These are phyloP conservation scores for Hipparchia sbordonii DNA, from an alignment of 2,888 invertebrate species.

Conservation along the genomic window DNA sequence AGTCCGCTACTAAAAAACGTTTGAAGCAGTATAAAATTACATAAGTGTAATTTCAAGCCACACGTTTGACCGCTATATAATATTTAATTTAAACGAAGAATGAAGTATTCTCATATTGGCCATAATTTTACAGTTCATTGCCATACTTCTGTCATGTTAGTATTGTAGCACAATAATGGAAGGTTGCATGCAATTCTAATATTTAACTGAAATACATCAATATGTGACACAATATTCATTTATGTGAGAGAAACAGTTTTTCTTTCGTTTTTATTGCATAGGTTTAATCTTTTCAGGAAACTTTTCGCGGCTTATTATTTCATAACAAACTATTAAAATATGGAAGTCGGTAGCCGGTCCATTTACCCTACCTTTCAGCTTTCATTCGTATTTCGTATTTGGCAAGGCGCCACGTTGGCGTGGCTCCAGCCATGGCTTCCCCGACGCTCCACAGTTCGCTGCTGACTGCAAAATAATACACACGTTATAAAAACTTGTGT, in stretches of 20 bases:
- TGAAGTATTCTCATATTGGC: no score
- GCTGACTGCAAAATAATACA: constrained; percentile 55
- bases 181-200: no score
- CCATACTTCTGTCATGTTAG: no score
- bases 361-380: constrained; percentile 49
- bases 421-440: constrained; percentile 57
- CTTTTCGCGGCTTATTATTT: not conserved
- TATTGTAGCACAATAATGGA: no score
- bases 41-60: no score
- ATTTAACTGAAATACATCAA: no score
- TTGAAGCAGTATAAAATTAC: no score
- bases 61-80: no score
- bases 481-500: constrained; percentile 47
- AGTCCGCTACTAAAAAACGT: not conserved
- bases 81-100: no score
- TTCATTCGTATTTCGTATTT: constrained; percentile 77
- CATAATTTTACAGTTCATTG: no score
- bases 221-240: no score
- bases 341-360: constrained; percentile 33
- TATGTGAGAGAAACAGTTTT: no score
- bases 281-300: not conserved
- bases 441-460: constrained; percentile 59
- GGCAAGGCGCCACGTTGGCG: constrained; percentile 79
- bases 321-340: not conserved
- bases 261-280: not conserved